Conservation (phyloP, 2,888 invertebrate species). For the Ectropis crepuscularia region DNA sequence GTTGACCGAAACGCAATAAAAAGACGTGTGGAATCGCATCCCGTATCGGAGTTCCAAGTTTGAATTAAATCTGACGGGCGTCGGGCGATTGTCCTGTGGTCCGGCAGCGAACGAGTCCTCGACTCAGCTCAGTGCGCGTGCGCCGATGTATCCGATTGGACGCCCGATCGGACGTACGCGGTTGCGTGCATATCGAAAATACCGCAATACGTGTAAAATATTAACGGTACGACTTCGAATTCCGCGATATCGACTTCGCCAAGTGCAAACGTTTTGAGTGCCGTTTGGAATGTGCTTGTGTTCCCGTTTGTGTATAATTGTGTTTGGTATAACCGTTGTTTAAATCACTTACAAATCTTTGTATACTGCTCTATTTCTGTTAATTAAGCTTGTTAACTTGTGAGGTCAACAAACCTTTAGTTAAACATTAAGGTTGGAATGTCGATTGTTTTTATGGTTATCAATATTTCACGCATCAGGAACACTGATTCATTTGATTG, state of each 20-base stretch:
- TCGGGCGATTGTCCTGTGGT: slow-evolving; percentile 52
- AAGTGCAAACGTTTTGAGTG: slow-evolving; percentile 10
- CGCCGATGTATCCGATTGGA: slow-evolving; percentile 73
- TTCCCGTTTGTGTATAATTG: slow-evolving; percentile 42
- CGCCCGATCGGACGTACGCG: slow-evolving; percentile 60
- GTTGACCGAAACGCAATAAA: slow-evolving; percentile 65
- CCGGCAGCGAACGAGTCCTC: slow-evolving; percentile 33
- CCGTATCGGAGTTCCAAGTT: slow-evolving; percentile 68
- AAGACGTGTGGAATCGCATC: slow-evolving; percentile 67
- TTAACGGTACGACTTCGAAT: slow-evolving; percentile 19
- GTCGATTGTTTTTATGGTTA: background rate
- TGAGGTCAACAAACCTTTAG: slow-evolving; percentile 14
- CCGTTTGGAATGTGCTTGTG: slow-evolving; percentile 19
- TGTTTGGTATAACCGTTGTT: slow-evolving; percentile 53
- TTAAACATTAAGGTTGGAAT: background rate
- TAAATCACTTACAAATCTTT: slow-evolving; percentile 47
- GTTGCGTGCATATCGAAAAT: slow-evolving; percentile 58
- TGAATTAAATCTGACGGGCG: slow-evolving; percentile 65
- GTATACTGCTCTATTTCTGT: slow-evolving; percentile 45
- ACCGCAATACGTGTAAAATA: slow-evolving; percentile 45
- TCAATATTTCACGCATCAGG: background rate
- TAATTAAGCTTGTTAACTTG: slow-evolving; percentile 57
- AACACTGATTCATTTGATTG: slow-evolving; percentile 45
- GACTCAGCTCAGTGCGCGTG: slow-evolving; percentile 69
- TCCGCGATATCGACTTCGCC: slow-evolving; percentile 15